phyloP scores from a whole-genome alignment of 2,113 vertebrate species.

The Illadopsis cleaveri region DNA sequence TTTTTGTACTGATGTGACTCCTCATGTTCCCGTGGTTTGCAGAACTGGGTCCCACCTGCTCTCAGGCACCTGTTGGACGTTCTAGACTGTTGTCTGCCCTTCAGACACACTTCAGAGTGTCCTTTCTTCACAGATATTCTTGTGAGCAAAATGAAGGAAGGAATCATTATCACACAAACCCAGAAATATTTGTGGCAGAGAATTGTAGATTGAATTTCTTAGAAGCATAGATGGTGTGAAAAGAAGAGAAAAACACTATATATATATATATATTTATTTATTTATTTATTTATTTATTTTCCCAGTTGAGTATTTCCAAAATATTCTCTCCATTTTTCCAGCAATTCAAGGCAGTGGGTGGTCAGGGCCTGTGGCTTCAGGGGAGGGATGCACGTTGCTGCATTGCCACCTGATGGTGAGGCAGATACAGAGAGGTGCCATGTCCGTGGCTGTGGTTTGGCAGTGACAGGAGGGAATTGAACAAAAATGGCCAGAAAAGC shows the following conservation, averaged over 20 bases:
- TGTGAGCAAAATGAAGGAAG: background rate
- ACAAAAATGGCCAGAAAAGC: background rate
- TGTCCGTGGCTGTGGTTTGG: fast-evolving
- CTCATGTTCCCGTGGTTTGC: background rate
- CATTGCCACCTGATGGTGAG: background rate
- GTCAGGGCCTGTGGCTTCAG: background rate
- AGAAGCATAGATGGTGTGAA: background rate
- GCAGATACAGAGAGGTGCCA: background rate
- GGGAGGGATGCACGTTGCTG: background rate
- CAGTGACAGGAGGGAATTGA: background rate
- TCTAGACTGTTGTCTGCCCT: background rate
- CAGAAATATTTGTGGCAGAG: background rate
- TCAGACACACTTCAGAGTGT: fast-evolving
- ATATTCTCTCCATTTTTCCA: background rate
- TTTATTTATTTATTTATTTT: background rate
- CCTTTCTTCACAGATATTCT: background rate
- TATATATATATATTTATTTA: no score
- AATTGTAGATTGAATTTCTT: background rate
- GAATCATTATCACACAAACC: background rate
- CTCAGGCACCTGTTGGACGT: background rate
- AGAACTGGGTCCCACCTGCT: background rate
- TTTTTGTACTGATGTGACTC: background rate
- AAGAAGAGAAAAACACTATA: background rate
- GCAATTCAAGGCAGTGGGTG: no score
- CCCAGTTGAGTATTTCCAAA: background rate